These are phyloP conservation scores for Caenorhabditis parvicauda DNA, from an alignment of 2,888 invertebrate genomes.

Conservation along the genomic window DNA sequence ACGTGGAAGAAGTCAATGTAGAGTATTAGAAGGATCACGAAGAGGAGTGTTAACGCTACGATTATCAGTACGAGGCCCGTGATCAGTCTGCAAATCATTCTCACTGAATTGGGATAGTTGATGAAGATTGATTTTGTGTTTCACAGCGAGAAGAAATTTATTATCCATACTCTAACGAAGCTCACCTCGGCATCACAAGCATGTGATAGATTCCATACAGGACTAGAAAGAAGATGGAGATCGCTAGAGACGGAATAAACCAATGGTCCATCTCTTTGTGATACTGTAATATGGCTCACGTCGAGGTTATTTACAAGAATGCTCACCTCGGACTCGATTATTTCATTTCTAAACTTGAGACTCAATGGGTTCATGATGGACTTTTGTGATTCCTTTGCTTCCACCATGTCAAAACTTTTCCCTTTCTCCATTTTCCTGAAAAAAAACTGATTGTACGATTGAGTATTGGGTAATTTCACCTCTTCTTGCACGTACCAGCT, in stretches of 20 bases:
- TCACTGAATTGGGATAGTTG: too few relatives aligned
- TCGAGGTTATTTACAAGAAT: neutral
- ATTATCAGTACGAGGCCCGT: conserved; percentile 50
- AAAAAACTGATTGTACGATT: too few relatives aligned
- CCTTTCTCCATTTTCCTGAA: conserved; percentile 12
- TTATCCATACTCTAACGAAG: neutral
- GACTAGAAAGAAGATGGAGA: conserved; percentile 57
- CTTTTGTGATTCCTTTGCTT: conserved; percentile 12
- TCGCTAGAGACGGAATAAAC: conserved; percentile 59
- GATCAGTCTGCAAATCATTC: conserved; percentile 34
- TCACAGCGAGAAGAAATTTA: too few relatives aligned
- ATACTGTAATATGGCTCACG: conserved; percentile 24
- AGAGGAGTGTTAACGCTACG: conserved; percentile 51
- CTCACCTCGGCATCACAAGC: conserved; percentile 41
- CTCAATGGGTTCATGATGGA: conserved; percentile 15
- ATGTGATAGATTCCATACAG: conserved; percentile 57
- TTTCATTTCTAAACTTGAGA: conserved; percentile 15
- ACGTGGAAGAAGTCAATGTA: conserved; percentile 60
- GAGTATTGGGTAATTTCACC: conserved; percentile 2
- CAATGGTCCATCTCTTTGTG: conserved; percentile 60
- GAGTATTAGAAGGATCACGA: conserved; percentile 54
- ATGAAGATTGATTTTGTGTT: too few relatives aligned
- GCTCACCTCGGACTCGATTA: conserved; percentile 14
- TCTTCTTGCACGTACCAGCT: conserved; percentile 26
- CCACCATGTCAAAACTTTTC: conserved; percentile 19